phyloP scores from a whole-genome alignment of 2,888 invertebrate genomes.

The Meiosimyza decipiens region DNA sequence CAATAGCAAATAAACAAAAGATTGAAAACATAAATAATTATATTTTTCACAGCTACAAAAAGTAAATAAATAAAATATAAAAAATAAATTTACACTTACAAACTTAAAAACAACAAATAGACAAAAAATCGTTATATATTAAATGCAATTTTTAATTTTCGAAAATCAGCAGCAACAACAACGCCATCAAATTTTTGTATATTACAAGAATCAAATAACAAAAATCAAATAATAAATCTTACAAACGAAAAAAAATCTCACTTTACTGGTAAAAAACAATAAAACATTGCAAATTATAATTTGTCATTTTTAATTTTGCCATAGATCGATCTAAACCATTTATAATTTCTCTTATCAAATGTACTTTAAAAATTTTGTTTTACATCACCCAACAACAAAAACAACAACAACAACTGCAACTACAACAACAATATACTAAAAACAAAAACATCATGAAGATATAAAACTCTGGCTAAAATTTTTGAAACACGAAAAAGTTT shows the following conservation, averaged over 20 bases:
- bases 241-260: constrained; percentile 44
- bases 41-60: not conserved
- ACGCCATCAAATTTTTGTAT: constrained; percentile 19
- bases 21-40: not conserved
- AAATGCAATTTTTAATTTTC: constrained; percentile 45
- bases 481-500: constrained; percentile 42
- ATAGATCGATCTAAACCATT: constrained; percentile 38
- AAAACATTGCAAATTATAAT: constrained; percentile 28
- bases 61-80: not conserved
- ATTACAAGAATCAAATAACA: constrained; percentile 23
- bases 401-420: constrained; percentile 35
- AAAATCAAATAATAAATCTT: constrained; percentile 10
- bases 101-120: constrained; percentile 36
- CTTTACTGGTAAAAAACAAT: constrained; percentile 47
- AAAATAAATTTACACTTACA: constrained; percentile 25
- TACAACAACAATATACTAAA: constrained; percentile 45
- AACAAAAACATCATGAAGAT: constrained; percentile 36
- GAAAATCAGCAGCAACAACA: constrained; percentile 36
- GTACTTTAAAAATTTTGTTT: not conserved
- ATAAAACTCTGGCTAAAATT: not conserved
- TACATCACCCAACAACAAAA: constrained; percentile 20
- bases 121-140: constrained; percentile 39
- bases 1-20: constrained; percentile 31
- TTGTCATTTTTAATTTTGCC: constrained; percentile 26
- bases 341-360: constrained; percentile 7